Conservation (phyloP, 2,888 invertebrate genomes). For the Noctua pronuba region DNA sequence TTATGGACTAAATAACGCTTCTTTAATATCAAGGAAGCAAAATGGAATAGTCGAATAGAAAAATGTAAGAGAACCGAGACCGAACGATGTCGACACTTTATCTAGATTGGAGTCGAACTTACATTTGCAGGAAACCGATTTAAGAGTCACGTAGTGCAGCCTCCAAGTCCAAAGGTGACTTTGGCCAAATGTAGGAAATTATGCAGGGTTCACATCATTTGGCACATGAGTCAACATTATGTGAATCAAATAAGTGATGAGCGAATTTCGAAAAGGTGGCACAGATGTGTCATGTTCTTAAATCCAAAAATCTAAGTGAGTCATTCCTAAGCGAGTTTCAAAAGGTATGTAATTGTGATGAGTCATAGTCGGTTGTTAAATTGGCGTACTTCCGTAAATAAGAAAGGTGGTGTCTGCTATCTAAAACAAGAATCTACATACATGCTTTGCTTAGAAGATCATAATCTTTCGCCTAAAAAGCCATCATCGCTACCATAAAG, state of each 20-base stretch:
- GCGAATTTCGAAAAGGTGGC: background rate
- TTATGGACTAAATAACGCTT: background rate
- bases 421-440: background rate
- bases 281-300: background rate
- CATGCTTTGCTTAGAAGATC: conserved; percentile 10
- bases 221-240: background rate
- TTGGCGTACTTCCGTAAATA: background rate
- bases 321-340: background rate
- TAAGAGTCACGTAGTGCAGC: conserved; percentile 20
- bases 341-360: background rate
- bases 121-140: conserved; percentile 31
- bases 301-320: background rate
- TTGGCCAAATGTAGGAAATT: conserved; percentile 9
- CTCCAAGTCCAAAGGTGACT: background rate
- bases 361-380: background rate
- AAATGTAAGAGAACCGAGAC: background rate
- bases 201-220: conserved; percentile 9
- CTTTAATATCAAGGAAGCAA: background rate
- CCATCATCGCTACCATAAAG: background rate
- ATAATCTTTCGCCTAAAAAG: conserved; percentile 5
- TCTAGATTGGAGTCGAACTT: conserved; percentile 18
- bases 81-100: conserved; percentile 10
- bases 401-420: background rate
- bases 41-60: background rate
- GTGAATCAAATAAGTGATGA: background rate